Conservation (phyloP, 2,888 invertebrate species). For the Scaptomyza tumidula region DNA sequence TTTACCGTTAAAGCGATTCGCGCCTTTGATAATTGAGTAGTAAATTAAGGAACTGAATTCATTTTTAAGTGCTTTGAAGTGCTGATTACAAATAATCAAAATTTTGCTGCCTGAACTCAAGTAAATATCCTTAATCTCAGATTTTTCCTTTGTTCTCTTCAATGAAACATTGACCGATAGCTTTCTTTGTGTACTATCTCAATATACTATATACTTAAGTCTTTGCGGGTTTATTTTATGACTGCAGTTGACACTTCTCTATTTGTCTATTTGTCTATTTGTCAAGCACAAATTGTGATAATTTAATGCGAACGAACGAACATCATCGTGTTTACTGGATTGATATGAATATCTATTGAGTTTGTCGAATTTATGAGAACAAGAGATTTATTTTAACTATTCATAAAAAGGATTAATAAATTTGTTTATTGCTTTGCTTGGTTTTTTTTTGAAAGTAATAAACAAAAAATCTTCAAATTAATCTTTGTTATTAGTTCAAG, state of each 20-base stretch:
- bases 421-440: background rate
- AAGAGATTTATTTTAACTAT: too few species aligned
- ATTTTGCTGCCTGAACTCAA: constrained; percentile 7
- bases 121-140: constrained; percentile 11
- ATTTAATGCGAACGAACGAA: too few species aligned
- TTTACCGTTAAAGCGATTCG: constrained; percentile 3
- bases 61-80: constrained; percentile 10
- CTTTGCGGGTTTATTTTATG: constrained; percentile 9
- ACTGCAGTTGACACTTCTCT: constrained; percentile 1
- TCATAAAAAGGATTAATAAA: too few species aligned
- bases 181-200: background rate
- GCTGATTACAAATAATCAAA: constrained; percentile 32
- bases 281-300: background rate
- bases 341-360: background rate
- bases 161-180: too few species aligned
- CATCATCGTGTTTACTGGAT: background rate
- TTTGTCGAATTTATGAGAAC: too few species aligned
- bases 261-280: too few species aligned
- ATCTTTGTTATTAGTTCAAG: constrained; percentile 41
- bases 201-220: constrained; percentile 3
- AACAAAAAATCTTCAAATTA: constrained; percentile 21
- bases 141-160: too few species aligned
- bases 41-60: constrained; percentile 27
- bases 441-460: constrained; percentile 19
- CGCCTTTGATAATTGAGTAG: background rate